A percentile compares a stretch with the other conserved stretches of the same genome.
These are phyloP conservation scores for Drosophila niveifrons DNA, from an alignment of 2,888 invertebrate genomes.

Conservation along the genomic window DNA sequence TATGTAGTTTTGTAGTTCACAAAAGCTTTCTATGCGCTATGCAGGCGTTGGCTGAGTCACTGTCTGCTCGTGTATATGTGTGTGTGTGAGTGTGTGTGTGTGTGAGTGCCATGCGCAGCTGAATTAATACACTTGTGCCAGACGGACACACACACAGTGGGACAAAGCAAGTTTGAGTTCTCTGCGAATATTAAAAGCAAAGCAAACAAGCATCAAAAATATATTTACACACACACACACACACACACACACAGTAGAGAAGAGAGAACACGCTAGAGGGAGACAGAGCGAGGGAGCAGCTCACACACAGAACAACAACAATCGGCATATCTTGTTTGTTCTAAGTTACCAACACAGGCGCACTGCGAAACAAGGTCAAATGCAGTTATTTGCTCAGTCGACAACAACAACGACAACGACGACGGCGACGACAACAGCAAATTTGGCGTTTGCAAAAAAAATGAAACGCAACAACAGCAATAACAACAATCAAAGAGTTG, in stretches of 20 bases:
- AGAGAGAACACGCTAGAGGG: conserved; percentile 1
- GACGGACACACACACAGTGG: conserved; percentile 27
- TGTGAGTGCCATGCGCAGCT: conserved; percentile 49
- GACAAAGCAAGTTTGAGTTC: conserved; percentile 45
- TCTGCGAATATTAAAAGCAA: conserved; percentile 64
- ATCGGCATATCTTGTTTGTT: conserved; percentile 75
- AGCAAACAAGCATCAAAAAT: conserved; percentile 69
- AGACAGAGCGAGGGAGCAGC: conserved; percentile 13
- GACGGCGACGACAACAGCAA: conserved; percentile 13
- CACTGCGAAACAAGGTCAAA: conserved; percentile 76
- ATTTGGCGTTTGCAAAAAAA: conserved; percentile 46
- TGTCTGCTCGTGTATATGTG: conserved; percentile 8
- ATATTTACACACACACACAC: conserved; percentile 27
- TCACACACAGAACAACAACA: conserved; percentile 32
- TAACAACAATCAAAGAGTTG: background rate
- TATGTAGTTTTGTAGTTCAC: conserved; percentile 22
- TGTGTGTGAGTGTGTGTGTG: conserved; percentile 3
- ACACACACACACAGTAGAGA: conserved; percentile 7
- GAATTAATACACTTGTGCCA: conserved; percentile 71
- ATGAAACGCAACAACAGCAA: conserved; percentile 22
- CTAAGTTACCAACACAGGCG: conserved; percentile 69
- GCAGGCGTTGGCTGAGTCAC: conserved; percentile 44
- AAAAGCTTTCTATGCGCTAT: conserved; percentile 46
- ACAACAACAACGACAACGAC: conserved; percentile 17
- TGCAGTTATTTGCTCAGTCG: conserved; percentile 77